These are phyloP conservation scores for Myioborus melanocephalus DNA, from an alignment of 2,797 vertebrate species.

Conservation along the genomic window DNA sequence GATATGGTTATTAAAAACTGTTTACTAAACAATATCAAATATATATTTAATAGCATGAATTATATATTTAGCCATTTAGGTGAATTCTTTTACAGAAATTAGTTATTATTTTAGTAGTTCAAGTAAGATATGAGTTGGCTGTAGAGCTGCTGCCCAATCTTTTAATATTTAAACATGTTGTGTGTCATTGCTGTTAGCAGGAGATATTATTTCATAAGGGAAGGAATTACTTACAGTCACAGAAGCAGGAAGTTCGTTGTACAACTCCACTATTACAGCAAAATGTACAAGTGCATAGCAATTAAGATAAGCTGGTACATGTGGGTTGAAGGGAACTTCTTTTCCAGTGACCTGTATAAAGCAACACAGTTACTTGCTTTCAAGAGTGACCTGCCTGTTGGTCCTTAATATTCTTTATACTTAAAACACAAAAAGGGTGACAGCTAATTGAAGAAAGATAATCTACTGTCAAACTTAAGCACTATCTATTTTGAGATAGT, in stretches of 20 bases:
- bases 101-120: neutral
- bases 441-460: neutral
- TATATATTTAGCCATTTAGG: neutral
- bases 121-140: neutral
- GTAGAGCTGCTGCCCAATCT: neutral
- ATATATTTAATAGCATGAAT: neutral
- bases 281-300: slow-evolving; percentile 83
- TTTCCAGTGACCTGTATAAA: slow-evolving; percentile 83
- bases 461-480: neutral
- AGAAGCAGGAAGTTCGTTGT: slow-evolving; percentile 80
- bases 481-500: neutral
- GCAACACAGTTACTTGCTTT: neutral
- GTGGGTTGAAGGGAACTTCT: slow-evolving; percentile 79
- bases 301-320: slow-evolving; percentile 69
- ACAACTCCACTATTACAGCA: slow-evolving; percentile 77
- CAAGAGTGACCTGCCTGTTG: neutral
- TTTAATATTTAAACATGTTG: neutral
- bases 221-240: slow-evolving; percentile 77
- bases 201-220: neutral
- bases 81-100: neutral
- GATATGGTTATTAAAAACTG: neutral
- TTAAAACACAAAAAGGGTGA: neutral
- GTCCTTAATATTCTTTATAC: neutral
- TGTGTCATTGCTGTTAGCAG: neutral
- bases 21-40: neutral